phyloP scores from a whole-genome alignment of 2,113 vertebrate genomes.

The Elephas maximus region DNA sequence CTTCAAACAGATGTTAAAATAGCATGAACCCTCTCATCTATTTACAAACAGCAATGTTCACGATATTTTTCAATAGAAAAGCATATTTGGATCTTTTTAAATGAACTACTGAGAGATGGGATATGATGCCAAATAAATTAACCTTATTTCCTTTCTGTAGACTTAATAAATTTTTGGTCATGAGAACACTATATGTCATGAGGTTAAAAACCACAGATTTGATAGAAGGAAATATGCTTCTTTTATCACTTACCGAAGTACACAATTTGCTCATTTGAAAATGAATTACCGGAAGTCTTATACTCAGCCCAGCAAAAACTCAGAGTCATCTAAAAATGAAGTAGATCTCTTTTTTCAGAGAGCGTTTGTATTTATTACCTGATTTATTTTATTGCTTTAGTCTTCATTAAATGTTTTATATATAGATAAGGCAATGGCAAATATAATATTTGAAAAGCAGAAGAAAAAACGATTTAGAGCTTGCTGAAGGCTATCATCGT shows the following conservation, averaged over 20 bases:
- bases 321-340: conserved; percentile 16
- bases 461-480: conserved; percentile 45
- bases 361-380: conserved; percentile 16
- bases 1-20: conserved; percentile 65
- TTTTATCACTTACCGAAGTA: conserved; percentile 9
- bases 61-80: neutral
- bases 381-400: conserved; percentile 63
- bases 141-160: conserved; percentile 41
- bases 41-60: conserved; percentile 50
- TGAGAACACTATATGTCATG: neutral
- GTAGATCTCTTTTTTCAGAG: conserved; percentile 16
- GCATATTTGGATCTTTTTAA: conserved; percentile 44
- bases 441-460: conserved; percentile 36
- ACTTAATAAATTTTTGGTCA: neutral
- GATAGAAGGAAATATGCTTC: neutral
- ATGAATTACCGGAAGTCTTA: neutral
- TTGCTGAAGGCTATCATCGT: conserved; percentile 45
- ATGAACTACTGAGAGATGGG: conserved; percentile 32
- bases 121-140: conserved; percentile 41
- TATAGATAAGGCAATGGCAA: neutral
- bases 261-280: neutral
- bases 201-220: conserved; percentile 28
- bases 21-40: neutral
- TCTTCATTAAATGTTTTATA: conserved; percentile 53
- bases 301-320: too few relatives aligned